Conservation (phyloP, 2,113 vertebrate species). For the Asarcornis scutulata region DNA sequence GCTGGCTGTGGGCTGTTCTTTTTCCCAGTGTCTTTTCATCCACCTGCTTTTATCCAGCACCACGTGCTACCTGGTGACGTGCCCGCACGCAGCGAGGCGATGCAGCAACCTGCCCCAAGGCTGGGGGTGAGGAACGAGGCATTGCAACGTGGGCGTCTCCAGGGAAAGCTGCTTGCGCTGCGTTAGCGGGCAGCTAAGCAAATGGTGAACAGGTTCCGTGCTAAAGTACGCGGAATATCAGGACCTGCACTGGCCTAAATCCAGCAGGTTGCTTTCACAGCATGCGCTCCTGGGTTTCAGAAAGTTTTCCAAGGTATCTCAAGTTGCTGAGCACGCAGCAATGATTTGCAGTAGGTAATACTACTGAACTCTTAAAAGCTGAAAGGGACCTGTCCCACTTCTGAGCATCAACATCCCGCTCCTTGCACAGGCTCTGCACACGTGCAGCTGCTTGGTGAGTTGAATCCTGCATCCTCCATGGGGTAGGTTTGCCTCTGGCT, state of each 20-base stretch:
- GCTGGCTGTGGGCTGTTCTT: neutral
- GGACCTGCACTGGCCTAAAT: neutral
- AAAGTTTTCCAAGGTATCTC: neutral
- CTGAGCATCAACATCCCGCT: rapidly evolving
- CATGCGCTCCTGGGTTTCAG: neutral
- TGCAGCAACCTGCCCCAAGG: rapidly evolving
- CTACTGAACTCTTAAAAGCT: too few species aligned
- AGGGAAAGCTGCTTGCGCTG: rapidly evolving
- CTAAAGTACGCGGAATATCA: neutral
- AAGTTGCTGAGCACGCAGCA: neutral
- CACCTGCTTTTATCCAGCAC: rapidly evolving
- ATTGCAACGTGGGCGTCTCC: rapidly evolving
- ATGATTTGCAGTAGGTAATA: neutral
- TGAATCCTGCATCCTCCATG: neutral
- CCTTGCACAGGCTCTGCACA: neutral
- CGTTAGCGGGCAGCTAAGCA: rapidly evolving
- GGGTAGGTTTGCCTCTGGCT: neutral
- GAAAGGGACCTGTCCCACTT: neutral
- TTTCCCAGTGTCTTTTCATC: rapidly evolving
- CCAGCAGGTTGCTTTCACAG: neutral
- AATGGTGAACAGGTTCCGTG: neutral
- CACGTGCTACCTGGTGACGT: rapidly evolving
- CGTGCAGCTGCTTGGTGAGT: neutral
- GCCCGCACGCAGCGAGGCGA: rapidly evolving
- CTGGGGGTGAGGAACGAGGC: neutral